These are phyloP conservation scores for Toxonevra muliebris DNA, from an alignment of 2,888 invertebrate genomes.

Conservation along the genomic window DNA sequence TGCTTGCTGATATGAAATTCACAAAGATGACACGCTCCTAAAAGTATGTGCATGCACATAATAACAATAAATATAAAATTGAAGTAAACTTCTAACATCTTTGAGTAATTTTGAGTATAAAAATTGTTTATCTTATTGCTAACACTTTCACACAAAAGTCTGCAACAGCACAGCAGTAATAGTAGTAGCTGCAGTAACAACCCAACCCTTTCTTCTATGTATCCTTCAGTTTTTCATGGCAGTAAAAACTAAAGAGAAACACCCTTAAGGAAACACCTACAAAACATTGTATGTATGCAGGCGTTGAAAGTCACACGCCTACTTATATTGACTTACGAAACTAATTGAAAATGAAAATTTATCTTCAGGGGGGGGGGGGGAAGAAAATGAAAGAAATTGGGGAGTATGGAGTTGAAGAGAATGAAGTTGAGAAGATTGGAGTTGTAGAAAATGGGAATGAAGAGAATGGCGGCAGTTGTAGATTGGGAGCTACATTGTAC, in stretches of 20 bases:
- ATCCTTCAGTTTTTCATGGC: background rate
- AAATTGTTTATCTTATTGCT: constrained; percentile 15
- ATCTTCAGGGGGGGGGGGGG: background rate
- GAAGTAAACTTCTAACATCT: background rate
- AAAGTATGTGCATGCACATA: constrained; percentile 29
- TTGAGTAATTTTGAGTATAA: no score
- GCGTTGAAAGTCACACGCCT: constrained; percentile 55
- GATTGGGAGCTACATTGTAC: background rate
- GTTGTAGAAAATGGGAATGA: no score
- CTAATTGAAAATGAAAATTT: constrained; percentile 51
- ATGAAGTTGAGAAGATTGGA: no score
- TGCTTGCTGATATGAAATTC: no score
- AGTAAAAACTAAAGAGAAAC: background rate
- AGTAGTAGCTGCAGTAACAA: background rate
- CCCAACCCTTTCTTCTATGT: constrained; percentile 16
- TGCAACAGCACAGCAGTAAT: constrained; percentile 1
- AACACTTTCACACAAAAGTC: no score
- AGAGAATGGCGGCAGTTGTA: no score
- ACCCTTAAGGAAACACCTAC: constrained; percentile 1
- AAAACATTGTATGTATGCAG: constrained; percentile 37
- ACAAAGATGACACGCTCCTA: background rate
- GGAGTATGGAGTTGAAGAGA: no score
- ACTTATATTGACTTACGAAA: constrained; percentile 40
- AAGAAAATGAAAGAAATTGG: constrained; percentile 1
- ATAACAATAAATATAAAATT: constrained; percentile 28